Evolutionary conservation across 2,113 vertebrate genomes (phyloP), one percentile per base, ranked within the genome.

Genomic region (Amblyornis subalaris): DNA sequence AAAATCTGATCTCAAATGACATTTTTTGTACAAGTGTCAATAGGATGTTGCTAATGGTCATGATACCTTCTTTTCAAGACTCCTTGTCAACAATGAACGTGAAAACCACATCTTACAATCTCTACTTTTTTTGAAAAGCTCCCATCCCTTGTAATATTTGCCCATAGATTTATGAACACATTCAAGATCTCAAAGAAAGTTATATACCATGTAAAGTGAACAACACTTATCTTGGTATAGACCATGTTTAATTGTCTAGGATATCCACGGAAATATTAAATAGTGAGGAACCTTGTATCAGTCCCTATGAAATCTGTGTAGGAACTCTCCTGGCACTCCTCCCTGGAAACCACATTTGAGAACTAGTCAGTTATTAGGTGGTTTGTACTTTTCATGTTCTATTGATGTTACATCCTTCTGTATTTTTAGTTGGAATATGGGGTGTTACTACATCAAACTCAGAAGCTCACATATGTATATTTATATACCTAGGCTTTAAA

Each of bases 1-100:
- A 69, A 55, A 81, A 40, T 67, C 3, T 67, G 17, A 25, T 81
- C 35, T 38, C 23, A 70, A 60, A 51, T 65, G 11, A 7, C 35
- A 29, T 45, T 86, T 71, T 72, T 2, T 40, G 28, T 7, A 20
- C 5, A 7, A 66, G 9, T 26, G 57, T 82, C 16, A 75, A 28
- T 9, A 51, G 2, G 23, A 4, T 28, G 3, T 9, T 70, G 22
- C 6, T 70, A 51, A 54, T 42, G 31, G 4, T 19, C 3, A 1
- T 19, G 12, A 47, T 33, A 40, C 0, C 9, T 40, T 60, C 21
- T 71, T 79, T 40, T 14, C 2, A 54, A 70, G 10, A 0, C 14
- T 71, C 28, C 25, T 48, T 35, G 16, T 77, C 38, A 74, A 18
- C 11, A 77, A 35, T 7, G 9, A 70, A 44, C 8, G 25, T 10